Evolutionary conservation across 2,113 vertebrate genomes (phyloP).

Genomic region (Plotosus lineatus): DNA sequence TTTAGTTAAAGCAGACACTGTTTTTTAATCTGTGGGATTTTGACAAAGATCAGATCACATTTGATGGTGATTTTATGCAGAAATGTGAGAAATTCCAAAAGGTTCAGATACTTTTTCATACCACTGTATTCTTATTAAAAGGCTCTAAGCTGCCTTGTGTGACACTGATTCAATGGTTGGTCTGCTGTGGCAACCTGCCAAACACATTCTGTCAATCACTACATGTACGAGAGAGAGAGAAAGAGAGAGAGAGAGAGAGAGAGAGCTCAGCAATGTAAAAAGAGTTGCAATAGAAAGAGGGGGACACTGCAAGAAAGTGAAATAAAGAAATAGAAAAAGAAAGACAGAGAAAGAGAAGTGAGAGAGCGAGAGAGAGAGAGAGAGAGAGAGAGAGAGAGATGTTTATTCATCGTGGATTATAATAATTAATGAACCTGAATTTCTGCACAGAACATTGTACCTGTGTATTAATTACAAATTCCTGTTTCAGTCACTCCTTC

Average conservation of each 20-base stretch:
- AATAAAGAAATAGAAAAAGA: neutral
- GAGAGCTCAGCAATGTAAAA: neutral
- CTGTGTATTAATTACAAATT: too few species aligned
- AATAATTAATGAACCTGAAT: too few species aligned
- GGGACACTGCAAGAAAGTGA: neutral
- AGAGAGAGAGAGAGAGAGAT: neutral
- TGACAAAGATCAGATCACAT: too few species aligned
- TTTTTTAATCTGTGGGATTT: too few species aligned
- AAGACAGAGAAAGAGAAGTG: neutral
- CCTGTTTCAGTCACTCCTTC: too few species aligned
- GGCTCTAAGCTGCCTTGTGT: conserved; percentile 47
- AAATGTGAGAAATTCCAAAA: too few species aligned
- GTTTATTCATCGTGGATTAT: too few species aligned
- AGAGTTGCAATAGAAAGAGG: too few species aligned
- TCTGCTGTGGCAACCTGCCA: conserved; percentile 51
- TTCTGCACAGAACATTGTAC: too few species aligned
- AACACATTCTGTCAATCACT: conserved; percentile 56
- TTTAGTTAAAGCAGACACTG: too few species aligned
- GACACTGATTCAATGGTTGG: conserved; percentile 56
- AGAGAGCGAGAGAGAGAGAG: neutral
- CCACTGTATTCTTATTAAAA: conserved; percentile 57
- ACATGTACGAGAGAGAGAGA: neutral
- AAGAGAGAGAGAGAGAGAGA: conserved; percentile 23
- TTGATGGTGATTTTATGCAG: too few species aligned
- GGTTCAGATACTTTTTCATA: too few species aligned